These are phyloP conservation scores for Scaptomyza pallida DNA, from an alignment of 1,140 invertebrate species.

Conservation along the genomic window DNA sequence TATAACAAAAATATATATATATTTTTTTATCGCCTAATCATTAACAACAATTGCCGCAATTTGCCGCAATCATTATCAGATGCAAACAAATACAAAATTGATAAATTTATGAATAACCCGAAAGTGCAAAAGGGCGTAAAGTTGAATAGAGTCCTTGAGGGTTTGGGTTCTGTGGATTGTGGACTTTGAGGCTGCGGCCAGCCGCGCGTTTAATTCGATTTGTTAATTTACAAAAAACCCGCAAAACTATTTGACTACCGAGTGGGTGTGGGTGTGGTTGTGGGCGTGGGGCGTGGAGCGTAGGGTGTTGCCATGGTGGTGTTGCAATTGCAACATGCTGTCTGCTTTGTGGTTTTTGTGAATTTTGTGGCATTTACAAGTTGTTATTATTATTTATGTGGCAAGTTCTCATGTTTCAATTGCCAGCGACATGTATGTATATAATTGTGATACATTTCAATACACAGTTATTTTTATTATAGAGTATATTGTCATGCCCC, in stretches of 20 bases:
- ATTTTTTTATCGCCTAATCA: constrained; percentile 69
- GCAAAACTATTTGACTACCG: constrained; percentile 74
- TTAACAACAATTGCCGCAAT: constrained; percentile 81
- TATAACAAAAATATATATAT: constrained; percentile 4
- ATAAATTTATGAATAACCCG: constrained; percentile 55
- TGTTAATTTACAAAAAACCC: constrained; percentile 79
- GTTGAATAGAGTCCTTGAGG: constrained; percentile 29
- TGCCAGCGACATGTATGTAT: constrained; percentile 19
- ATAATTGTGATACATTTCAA: constrained; percentile 79
- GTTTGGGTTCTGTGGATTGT: background rate
- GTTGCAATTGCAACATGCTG: constrained; percentile 18
- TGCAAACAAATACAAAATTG: constrained; percentile 72
- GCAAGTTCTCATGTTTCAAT: constrained; percentile 76
- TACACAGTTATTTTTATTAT: constrained; percentile 64
- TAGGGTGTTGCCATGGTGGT: constrained; percentile 37
- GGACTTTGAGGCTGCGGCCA: constrained; percentile 27
- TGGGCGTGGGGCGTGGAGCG: too few species aligned
- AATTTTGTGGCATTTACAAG: constrained; percentile 56
- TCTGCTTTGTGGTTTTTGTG: constrained; percentile 70
- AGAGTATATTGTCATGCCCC: constrained; percentile 1
- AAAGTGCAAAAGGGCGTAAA: constrained; percentile 56
- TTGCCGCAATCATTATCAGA: constrained; percentile 63
- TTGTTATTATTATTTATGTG: constrained; percentile 63
- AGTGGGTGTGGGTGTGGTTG: constrained; percentile 22
- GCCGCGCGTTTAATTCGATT: constrained; percentile 80